Evolutionary conservation across 2,888 invertebrate species (phyloP), one percentile per base, ranked within the genome.

Genomic region (Synanthedon andrenaeformis): DNA sequence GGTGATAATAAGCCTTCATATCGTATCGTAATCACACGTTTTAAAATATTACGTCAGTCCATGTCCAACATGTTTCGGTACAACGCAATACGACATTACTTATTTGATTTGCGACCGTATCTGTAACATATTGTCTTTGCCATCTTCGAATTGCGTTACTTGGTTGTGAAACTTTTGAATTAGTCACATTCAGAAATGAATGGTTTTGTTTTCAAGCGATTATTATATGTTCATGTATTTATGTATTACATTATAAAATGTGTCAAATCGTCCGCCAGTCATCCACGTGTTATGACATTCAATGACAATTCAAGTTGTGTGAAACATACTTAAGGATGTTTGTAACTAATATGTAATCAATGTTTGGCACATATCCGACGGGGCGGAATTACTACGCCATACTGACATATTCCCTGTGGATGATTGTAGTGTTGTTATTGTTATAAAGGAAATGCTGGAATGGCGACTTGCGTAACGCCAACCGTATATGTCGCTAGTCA

Each of bases 31-130:
- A 35, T 35, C 35, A 72, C 69, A 75, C 66, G 63, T 66, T 69
- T 59, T 60, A 59, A 55, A 59, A 17, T 35, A 6, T 80, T 76
- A 72, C 76, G 74, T 79, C 78, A 74, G 62, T 58, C 61, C 69
- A 63, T 70, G 69, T 69, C 70, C 59, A 70, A 72, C 64, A 64
- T 70, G 72, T 76, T 78, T 74, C 71, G 64, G 35, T 35, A 70
- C 58, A 62, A 64, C 69, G 35, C 35, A 35, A 35, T 35, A 35
- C 35, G 35, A 35, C 2, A 35, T 35, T 73, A 5, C 23, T 23
- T 23, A 74, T 75, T 70, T 70, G 65, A 74, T 76, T 76, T 72
- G 60, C 67, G 65, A 70, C 76, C 78, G 73, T 81, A 68, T 74
- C 81, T 67, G 75, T 74, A 67, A 72, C 71, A 67, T 63, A 81